A percentile compares a stretch with the other conserved stretches of the same genome.
Conservation (phyloP, 1,140 invertebrate genomes). For the Drosophila orosa region DNA sequence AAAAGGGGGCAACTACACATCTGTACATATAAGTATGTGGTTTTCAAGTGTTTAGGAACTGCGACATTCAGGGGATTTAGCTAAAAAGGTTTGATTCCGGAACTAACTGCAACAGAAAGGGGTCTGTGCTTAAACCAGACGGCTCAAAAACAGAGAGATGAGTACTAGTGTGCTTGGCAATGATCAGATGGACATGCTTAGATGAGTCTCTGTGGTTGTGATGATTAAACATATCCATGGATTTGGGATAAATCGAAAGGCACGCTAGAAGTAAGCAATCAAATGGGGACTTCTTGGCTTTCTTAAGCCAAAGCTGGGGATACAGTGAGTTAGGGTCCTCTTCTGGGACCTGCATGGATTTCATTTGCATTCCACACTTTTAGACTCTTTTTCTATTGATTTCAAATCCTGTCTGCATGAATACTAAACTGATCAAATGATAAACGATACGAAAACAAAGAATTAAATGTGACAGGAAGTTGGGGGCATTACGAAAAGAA, state of each 20-base stretch:
- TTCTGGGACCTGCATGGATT: too few relatives aligned
- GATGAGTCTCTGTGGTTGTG: not conserved
- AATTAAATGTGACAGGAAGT: conserved; percentile 1
- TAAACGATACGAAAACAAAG: not conserved
- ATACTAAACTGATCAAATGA: too few relatives aligned
- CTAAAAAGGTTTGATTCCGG: not conserved
- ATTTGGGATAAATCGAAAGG: too few relatives aligned
- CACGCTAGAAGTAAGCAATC: not conserved
- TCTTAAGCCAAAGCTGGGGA: too few relatives aligned
- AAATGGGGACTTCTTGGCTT: not conserved
- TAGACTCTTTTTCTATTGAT: not conserved
- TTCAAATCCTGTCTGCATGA: not conserved
- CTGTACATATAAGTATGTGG: not conserved
- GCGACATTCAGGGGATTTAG: not conserved
- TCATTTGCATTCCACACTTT: not conserved
- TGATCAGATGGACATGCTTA: not conserved
- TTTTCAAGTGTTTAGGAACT: not conserved
- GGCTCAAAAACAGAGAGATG: not conserved
- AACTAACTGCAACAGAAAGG: conserved; percentile 4
- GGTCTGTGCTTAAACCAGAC: not conserved
- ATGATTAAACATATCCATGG: not conserved
- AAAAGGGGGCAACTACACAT: not conserved
- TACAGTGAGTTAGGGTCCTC: too few relatives aligned
- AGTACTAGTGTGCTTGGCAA: not conserved
- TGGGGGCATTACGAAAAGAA: conserved; percentile 5